Conservation (phyloP, 2,113 vertebrate species). For the Dipodomys merriami region DNA sequence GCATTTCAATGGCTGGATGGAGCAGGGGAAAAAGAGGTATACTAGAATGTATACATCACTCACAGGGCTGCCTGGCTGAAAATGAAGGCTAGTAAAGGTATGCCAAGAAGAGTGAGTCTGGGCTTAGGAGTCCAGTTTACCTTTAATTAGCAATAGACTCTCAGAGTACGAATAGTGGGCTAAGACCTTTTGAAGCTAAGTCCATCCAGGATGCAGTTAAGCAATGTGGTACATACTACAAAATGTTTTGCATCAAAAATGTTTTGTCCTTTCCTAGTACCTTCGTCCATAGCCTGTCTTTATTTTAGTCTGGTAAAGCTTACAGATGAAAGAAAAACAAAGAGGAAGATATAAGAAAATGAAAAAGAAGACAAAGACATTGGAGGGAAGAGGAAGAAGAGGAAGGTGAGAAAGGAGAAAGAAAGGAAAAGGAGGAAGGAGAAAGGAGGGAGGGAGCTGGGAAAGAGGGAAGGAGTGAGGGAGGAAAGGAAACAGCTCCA, state of each 20-base stretch:
- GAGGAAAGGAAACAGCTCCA: background rate
- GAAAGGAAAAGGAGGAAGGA: rapidly evolving
- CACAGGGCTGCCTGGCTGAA: background rate
- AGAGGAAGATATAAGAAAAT: no score
- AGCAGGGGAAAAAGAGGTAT: background rate
- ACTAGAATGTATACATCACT: background rate
- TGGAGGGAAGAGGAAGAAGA: no score
- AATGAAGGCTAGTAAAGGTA: background rate
- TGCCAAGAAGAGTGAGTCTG: background rate
- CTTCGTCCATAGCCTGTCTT: background rate
- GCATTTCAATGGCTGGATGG: background rate
- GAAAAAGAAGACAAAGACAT: no score
- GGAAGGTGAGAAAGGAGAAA: background rate
- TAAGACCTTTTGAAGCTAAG: background rate
- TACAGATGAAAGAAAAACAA: background rate
- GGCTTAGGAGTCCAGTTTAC: background rate
- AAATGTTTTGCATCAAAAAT: background rate
- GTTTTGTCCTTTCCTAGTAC: background rate
- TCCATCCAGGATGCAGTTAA: background rate
- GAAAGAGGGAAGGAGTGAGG: background rate
- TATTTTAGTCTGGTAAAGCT: background rate
- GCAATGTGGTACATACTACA: no score
- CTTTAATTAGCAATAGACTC: background rate
- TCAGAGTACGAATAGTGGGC: background rate
- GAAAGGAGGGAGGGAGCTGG: rapidly evolving